Conservation (phyloP, 2,797 vertebrate genomes). For the Clarias platycephalus region DNA sequence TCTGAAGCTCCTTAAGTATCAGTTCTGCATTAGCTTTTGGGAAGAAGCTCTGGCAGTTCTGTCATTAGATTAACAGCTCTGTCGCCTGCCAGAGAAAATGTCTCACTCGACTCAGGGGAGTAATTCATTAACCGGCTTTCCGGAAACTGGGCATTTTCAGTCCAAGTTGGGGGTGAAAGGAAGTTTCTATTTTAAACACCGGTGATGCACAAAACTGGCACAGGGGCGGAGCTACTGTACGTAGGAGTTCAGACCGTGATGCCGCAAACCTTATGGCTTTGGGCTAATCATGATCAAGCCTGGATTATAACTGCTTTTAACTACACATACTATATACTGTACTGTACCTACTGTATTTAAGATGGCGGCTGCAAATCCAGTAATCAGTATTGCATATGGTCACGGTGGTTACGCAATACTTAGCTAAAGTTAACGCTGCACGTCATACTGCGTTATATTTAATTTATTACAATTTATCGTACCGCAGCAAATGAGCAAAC, state of each 20-base stretch:
- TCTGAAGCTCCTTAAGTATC: not conserved
- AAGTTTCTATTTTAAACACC: not conserved
- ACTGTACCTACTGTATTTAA: not conserved
- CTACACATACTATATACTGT: too few relatives aligned
- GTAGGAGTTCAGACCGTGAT: not conserved
- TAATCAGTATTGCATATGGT: not conserved
- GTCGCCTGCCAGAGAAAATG: slow-evolving; percentile 12
- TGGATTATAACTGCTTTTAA: too few relatives aligned
- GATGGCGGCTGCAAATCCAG: not conserved
- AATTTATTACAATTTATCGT: not conserved
- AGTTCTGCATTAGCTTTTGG: not conserved
- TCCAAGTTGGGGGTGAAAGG: not conserved
- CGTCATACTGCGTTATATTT: not conserved
- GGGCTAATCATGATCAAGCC: too few relatives aligned
- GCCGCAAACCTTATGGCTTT: not conserved
- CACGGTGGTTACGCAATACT: too few relatives aligned
- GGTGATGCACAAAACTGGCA: not conserved
- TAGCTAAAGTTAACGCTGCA: not conserved
- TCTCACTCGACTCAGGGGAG: slow-evolving; percentile 19
- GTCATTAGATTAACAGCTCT: slow-evolving; percentile 41
- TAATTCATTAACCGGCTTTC: slow-evolving; percentile 31
- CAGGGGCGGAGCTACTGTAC: not conserved
- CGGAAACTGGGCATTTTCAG: not conserved
- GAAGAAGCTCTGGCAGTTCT: not conserved
- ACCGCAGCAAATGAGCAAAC: not conserved